Evolutionary conservation across 2,888 invertebrate genomes (phyloP).

Genomic region (Pherbina coryleti): DNA sequence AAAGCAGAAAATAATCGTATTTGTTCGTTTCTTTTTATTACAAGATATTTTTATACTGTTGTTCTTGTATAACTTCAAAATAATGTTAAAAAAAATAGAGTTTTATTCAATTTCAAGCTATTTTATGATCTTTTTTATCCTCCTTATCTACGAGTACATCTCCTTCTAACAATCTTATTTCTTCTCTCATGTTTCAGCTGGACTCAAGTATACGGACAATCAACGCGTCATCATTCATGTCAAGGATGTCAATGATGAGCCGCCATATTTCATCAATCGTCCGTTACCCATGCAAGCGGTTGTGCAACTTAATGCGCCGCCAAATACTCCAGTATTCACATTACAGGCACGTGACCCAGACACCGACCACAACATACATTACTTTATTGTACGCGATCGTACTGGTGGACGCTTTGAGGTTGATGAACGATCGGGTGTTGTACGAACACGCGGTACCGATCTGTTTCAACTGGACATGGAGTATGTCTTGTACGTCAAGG

Average conservation of each 20-base stretch:
- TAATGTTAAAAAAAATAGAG: no score
- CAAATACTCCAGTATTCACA: constrained; percentile 97
- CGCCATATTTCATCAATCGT: constrained; percentile 94
- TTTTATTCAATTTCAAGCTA: no score
- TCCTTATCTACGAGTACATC: no score
- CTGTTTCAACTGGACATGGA: constrained; percentile 96
- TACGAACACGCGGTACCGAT: constrained; percentile 90
- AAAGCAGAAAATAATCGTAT: no score
- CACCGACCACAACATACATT: constrained; percentile 95
- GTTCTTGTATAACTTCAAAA: no score
- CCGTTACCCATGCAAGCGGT: constrained; percentile 98
- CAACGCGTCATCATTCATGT: constrained; percentile 95
- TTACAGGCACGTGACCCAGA: constrained; percentile 96
- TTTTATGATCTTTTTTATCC: no score
- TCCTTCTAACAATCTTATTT: constrained; percentile 28
- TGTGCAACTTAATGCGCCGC: constrained; percentile 94
- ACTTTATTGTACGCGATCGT: constrained; percentile 93
- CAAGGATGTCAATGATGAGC: constrained; percentile 96
- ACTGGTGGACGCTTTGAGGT: constrained; percentile 86
- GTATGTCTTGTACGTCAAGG: constrained; percentile 95
- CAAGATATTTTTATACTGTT: no score
- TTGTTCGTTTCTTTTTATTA: no score
- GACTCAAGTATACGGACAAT: constrained; percentile 85
- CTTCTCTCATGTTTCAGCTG: constrained; percentile 60
- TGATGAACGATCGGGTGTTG: constrained; percentile 92